A percentile compares a stretch with the other conserved stretches of the same genome.
Conservation (phyloP, 2,113 vertebrate genomes). For the Alethe castanea region DNA sequence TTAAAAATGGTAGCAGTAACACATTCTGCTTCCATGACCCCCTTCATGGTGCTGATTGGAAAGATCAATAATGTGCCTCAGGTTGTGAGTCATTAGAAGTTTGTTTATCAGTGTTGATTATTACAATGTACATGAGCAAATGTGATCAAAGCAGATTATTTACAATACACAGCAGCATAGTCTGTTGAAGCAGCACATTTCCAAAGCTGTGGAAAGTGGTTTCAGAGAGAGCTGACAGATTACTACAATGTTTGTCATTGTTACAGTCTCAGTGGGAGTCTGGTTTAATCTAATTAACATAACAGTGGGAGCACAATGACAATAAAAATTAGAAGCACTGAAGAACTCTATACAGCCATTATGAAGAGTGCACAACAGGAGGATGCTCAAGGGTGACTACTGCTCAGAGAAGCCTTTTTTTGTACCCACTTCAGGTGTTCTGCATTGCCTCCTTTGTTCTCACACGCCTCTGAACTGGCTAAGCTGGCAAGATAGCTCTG, state of each 20-base stretch:
- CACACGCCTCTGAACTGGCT: neutral
- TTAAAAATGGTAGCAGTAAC: neutral
- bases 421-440: neutral
- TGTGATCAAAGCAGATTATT: neutral
- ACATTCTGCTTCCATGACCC: neutral
- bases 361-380: neutral
- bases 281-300: conserved; percentile 29
- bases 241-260: neutral
- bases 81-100: neutral
- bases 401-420: neutral
- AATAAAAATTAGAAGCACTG: neutral
- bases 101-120: neutral
- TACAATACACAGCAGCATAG: neutral
- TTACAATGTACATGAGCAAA: neutral
- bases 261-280: conserved; percentile 8
- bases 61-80: neutral
- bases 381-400: neutral
- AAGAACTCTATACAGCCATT: neutral
- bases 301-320: neutral
- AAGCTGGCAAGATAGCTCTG: neutral
- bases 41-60: neutral
- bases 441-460: neutral
- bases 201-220: neutral
- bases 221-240: neutral
- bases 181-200: neutral